Base-by-base conservation (phyloP, 2,113 vertebrate genomes). In the Lethenteron reissneri region DNA sequence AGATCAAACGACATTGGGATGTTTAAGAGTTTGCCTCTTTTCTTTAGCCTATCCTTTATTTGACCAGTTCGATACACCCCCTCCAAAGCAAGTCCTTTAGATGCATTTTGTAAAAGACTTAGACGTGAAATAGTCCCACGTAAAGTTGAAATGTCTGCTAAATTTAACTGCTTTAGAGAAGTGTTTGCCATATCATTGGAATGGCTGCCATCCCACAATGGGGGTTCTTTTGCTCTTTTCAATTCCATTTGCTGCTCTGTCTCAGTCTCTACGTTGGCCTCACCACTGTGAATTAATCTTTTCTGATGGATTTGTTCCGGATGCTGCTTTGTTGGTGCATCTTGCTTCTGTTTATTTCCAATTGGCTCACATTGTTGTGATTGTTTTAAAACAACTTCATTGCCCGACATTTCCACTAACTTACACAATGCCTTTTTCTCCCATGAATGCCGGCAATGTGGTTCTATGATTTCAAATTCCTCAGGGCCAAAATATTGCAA, bases 71-170 rank as follows among this genome's bases (percentile, higher is more conserved):
- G 76, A 57, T 78, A 84, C 73, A 83, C 78, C 70, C 82, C 83
- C 59, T 79, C 75, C 57, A 83, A 76, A 57, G 80, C 80, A 64
- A 83, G 69, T 0, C 81, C 81, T 71, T 81, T 81, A 0, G 83
- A 83, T 0, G 78, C 79, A 60, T 15, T 1, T 72, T 25, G 75
- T 72, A 84, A 13, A 15, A 83, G 25, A 7, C 81, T 75, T 1
- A 0, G 3, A 2, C 79, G 77, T 0, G 76, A 56, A 11, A 81
- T 9, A 0, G 73, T 81, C 73, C 76, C 56, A 0, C 3, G 70
- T 62, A 2, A 8, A 8, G 71, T 1, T 10, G 60, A 58, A 0
- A 3, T 1, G 1, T 80, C 72, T 17, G 57, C 72, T 56, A 57
- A 4, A 11, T 69, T 70, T 70, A 79, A 74, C n/a, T 81, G 74